These are phyloP conservation scores for Caenorhabditis sinica DNA, from an alignment of 2,888 invertebrate species.

Conservation along the genomic window DNA sequence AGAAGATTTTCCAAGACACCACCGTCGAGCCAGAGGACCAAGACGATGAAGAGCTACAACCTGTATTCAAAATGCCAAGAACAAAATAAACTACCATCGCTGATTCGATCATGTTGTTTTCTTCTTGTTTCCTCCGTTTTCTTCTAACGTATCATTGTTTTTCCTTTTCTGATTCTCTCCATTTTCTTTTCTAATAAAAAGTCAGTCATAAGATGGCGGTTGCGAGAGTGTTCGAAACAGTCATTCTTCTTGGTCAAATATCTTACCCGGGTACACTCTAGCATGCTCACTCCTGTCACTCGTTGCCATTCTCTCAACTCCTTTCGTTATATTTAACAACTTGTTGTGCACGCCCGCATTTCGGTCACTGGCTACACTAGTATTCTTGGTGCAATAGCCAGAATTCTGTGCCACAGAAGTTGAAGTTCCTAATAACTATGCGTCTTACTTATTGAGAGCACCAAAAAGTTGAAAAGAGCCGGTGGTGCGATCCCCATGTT, in stretches of 20 bases:
- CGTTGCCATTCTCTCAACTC: conserved; percentile 26
- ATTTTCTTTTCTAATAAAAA: conserved; percentile 21
- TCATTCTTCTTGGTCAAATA: conserved; percentile 54
- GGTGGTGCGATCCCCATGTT: not conserved
- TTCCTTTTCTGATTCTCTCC: not conserved
- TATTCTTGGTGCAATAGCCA: conserved; percentile 6
- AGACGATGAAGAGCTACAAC: conserved; percentile 75
- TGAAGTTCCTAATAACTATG: not conserved
- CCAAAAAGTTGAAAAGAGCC: no score
- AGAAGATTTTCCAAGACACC: conserved; percentile 81
- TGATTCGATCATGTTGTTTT: conserved; percentile 1
- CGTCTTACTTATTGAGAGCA: no score
- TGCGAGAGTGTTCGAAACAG: conserved; percentile 12
- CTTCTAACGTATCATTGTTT: conserved; percentile 14
- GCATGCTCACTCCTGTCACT: conserved; percentile 44
- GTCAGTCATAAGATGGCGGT: conserved; percentile 13
- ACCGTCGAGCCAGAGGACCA: conserved; percentile 74
- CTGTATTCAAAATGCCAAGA: conserved; percentile 77
- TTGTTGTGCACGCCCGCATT: not conserved
- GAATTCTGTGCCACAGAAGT: not conserved
- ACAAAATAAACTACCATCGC: conserved; percentile 44
- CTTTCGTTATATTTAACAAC: not conserved
- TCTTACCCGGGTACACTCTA: conserved; percentile 52
- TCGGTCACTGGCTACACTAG: conserved; percentile 22
- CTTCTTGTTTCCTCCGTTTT: not conserved